Base-by-base conservation (phyloP, 2,888 invertebrate species). In the Polia nebulosa region DNA sequence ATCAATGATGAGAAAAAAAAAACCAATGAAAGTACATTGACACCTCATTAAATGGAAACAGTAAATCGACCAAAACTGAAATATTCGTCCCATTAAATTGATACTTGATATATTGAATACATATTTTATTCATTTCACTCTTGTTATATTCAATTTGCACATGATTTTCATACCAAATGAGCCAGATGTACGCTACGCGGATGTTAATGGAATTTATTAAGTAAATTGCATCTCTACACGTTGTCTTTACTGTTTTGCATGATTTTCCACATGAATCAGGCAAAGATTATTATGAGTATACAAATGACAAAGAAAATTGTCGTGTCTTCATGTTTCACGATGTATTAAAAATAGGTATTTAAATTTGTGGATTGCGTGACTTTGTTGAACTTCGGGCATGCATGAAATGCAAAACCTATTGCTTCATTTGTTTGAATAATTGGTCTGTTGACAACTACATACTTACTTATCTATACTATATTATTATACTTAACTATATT, bases 141-240 rank as follows among this genome's bases (percentile, higher is more conserved):
- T 47, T 60, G 72, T 72, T 51, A n/a, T 22, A 64, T 72, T 61
- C 39, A 52, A 77, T 81, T 72, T 61, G 41, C 32, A 78, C 64
- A 71, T 58, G 56, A 64, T 78, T 78, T 81, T 45, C 56, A 65
- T 64, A 51, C 20, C 2, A 59, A 80, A 62, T 58, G 44, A 60
- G 25, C 11, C 22, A 68, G 34, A 63, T 61, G 57, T 64, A 47
- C 47, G 32, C 25, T 41, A 47, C 25, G n/a, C 58, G 76, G 61
- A 62, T 62, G 58, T 44, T 27, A 69, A 70, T 76, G 11, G 56
- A 76, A 77, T 63, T 49, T 57, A 63, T 71, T 44, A 63, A 52
- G 60, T 60, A 77, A 71, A 81, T 64, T 63, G 57, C 49, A 57
- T 53, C 52, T 63, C 36, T 11, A 53, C 39, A 77, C 51, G 51